phyloP scores from a whole-genome alignment of 2,113 vertebrate species.

The Mus spicilegus region DNA sequence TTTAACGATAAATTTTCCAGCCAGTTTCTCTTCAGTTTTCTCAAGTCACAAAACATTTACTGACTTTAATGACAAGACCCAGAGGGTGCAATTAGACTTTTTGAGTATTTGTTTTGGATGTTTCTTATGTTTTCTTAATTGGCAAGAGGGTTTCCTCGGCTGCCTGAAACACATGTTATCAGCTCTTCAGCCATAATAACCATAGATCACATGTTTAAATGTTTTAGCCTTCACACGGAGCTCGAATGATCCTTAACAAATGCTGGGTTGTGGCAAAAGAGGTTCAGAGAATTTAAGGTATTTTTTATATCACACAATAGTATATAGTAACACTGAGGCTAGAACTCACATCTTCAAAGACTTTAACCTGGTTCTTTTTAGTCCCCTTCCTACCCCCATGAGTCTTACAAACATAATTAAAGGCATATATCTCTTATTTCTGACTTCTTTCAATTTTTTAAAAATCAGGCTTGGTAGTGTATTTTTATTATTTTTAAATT shows the following conservation, averaged over 20 bases:
- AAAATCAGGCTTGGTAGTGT: not conserved
- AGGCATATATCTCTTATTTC: constrained; percentile 86
- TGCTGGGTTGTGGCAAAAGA: not conserved
- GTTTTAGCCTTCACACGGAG: constrained; percentile 10
- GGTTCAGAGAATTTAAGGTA: not conserved
- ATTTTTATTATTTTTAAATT: not conserved
- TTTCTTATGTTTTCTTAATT: constrained; percentile 85
- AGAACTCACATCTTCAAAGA: constrained; percentile 20
- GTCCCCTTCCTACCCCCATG: constrained; percentile 71
- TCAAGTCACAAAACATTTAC: constrained; percentile 84
- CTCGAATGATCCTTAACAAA: not conserved
- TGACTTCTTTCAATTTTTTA: constrained; percentile 68
- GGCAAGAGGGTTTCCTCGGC: constrained; percentile 85
- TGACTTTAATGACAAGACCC: constrained; percentile 82
- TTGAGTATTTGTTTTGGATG: constrained; percentile 86
- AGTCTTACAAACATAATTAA: constrained; percentile 86
- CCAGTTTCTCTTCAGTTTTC: constrained; percentile 66
- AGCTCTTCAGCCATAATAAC: constrained; percentile 54
- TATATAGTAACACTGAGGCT: not conserved
- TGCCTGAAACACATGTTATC: constrained; percentile 81
- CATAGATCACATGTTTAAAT: constrained; percentile 1
- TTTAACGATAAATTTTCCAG: constrained; percentile 36
- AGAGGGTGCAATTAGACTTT: constrained; percentile 86
- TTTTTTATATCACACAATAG: not conserved
- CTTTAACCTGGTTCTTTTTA: constrained; percentile 1